A percentile compares a stretch with the other conserved stretches of the same genome.
These are phyloP conservation scores for Muscina levida DNA, from an alignment of 2,888 invertebrate species.

Conservation along the genomic window DNA sequence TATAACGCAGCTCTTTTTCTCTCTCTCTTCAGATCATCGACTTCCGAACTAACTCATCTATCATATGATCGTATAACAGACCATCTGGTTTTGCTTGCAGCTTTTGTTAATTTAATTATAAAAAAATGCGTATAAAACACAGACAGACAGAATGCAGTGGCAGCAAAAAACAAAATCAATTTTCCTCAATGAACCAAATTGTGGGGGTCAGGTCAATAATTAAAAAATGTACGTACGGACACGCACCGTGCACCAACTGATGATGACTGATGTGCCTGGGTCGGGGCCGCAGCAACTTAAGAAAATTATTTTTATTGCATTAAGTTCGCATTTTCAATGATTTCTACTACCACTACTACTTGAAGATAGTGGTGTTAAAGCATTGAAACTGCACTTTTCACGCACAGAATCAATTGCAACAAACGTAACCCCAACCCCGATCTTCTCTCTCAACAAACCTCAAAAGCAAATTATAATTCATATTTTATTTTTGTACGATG, in stretches of 20 bases:
- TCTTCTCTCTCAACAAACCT: too few relatives aligned
- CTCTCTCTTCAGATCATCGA: too few relatives aligned
- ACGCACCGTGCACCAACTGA: not conserved
- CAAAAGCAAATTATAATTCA: too few relatives aligned
- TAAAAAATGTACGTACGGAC: conserved; percentile 13
- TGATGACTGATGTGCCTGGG: not conserved
- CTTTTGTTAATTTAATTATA: conserved; percentile 59
- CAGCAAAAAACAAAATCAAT: conserved; percentile 43
- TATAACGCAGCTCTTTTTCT: too few relatives aligned
- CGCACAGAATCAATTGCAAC: too few relatives aligned
- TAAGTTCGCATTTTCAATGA: not conserved
- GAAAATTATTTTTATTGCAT: conserved; percentile 51
- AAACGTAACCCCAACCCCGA: too few relatives aligned
- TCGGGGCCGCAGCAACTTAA: conserved; percentile 19
- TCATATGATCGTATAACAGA: too few relatives aligned
- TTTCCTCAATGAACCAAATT: conserved; percentile 31
- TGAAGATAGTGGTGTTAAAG: conserved; percentile 11
- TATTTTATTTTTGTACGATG: too few relatives aligned
- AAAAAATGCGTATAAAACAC: conserved; percentile 29
- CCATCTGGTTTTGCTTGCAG: too few relatives aligned
- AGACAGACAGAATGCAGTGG: not conserved
- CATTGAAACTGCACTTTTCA: too few relatives aligned
- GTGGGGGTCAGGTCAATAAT: conserved; percentile 63
- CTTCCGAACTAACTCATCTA: too few relatives aligned
- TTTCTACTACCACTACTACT: not conserved